A percentile compares a stretch with the other conserved stretches of the same genome.
phyloP scores from a whole-genome alignment of 2,888 invertebrate species.

The Acanthosepion esculentum region DNA sequence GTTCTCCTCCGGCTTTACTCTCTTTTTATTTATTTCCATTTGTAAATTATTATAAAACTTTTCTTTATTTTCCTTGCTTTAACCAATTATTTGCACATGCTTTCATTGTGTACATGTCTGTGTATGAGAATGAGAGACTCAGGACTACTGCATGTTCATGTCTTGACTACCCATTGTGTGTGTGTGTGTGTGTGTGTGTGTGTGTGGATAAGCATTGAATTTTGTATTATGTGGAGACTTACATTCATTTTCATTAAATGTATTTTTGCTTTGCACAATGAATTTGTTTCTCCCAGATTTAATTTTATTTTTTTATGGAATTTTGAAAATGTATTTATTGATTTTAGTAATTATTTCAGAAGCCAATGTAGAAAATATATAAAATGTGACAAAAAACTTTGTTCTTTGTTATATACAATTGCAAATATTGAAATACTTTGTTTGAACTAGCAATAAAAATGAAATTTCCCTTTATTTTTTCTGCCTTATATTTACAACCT shows the following conservation, averaged over 20 bases:
- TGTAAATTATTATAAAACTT: not conserved
- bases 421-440: too few relatives aligned
- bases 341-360: not conserved
- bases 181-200: not conserved
- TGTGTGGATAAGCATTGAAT: not conserved
- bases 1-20: not conserved
- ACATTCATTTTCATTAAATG: not conserved
- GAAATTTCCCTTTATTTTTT: too few relatives aligned
- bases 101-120: not conserved
- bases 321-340: not conserved
- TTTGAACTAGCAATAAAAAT: too few relatives aligned
- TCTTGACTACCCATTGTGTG: not conserved
- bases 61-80: not conserved
- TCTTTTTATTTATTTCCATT: not conserved
- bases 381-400: too few relatives aligned
- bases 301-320: not conserved
- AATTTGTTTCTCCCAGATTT: not conserved
- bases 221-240: not conserved
- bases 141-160: not conserved
- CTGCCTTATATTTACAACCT: too few relatives aligned
- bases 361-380: not conserved
- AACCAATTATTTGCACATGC: not conserved
- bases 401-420: too few relatives aligned
- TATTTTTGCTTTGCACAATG: conserved; percentile 12
- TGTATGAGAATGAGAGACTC: not conserved